Conservation (phyloP, 1,140 invertebrate genomes). For the Trigoniulus corallinus region DNA sequence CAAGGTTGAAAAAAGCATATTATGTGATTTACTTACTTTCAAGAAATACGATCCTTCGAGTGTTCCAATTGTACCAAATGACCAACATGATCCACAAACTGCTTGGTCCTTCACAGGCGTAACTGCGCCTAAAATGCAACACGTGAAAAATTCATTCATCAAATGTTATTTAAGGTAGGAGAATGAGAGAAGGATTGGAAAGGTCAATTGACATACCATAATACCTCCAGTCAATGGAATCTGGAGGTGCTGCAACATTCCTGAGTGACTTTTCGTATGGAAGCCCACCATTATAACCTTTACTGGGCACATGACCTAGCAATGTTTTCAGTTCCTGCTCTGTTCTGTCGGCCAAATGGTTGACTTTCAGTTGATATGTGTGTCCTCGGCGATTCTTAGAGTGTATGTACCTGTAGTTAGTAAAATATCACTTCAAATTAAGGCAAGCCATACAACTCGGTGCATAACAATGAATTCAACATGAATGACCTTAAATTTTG, state of each 20-base stretch:
- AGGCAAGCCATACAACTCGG: too few relatives aligned
- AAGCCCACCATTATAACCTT: constrained; percentile 50
- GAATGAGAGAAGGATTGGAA: too few relatives aligned
- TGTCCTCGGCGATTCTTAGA: constrained; percentile 62
- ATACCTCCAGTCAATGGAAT: constrained; percentile 71
- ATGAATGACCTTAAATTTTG: background rate
- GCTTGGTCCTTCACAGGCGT: constrained; percentile 92
- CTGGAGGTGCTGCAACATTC: constrained; percentile 38
- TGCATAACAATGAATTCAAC: too few relatives aligned
- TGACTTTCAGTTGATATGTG: constrained; percentile 57
- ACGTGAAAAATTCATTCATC: too few relatives aligned
- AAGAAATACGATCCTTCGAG: constrained; percentile 80
- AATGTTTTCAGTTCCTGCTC: constrained; percentile 60
- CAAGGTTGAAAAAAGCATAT: too few relatives aligned
- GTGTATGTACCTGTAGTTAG: constrained; percentile 50
- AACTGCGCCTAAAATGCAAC: constrained; percentile 58
- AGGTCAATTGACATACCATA: constrained; percentile 41
- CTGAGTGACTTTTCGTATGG: constrained; percentile 40
- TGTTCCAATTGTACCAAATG: constrained; percentile 82
- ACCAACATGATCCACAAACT: constrained; percentile 93
- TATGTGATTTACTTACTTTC: constrained; percentile 21
- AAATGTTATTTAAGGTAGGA: too few relatives aligned
- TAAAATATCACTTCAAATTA: too few relatives aligned
- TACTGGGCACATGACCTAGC: constrained; percentile 47
- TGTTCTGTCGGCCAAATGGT: constrained; percentile 73